Evolutionary conservation across 2,888 invertebrate genomes (phyloP).

Genomic region (Elysia crispata): DNA sequence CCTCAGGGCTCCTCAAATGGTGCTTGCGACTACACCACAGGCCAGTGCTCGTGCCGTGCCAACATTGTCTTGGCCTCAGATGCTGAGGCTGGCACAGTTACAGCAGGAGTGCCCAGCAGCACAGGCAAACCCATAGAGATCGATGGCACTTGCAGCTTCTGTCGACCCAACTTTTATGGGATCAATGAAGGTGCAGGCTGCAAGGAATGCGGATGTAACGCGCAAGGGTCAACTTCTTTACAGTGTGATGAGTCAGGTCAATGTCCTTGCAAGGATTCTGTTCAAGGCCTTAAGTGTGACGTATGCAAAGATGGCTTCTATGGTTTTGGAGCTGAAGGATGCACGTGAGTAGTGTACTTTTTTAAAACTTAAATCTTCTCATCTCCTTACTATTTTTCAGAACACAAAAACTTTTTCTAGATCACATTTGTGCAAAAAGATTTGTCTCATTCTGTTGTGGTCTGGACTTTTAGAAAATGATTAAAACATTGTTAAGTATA

Average conservation of each 20-base stretch:
- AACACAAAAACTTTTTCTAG: no score
- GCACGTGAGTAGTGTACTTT: constrained; percentile 30
- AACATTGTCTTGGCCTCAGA: constrained; percentile 62
- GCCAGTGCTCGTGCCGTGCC: constrained; percentile 87
- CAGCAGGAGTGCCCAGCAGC: neutral
- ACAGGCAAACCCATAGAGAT: neutral
- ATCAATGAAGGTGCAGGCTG: constrained; percentile 41
- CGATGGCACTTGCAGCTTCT: constrained; percentile 57
- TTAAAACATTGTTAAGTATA: no score
- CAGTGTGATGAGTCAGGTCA: constrained; percentile 58
- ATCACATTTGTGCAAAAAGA: no score
- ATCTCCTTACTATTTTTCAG: neutral
- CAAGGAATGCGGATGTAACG: constrained; percentile 54
- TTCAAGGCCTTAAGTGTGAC: constrained; percentile 61
- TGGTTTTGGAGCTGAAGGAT: constrained; percentile 56
- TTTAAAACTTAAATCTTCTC: no score
- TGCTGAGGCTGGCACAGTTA: neutral
- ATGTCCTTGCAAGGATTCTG: constrained; percentile 65
- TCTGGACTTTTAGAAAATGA: no score
- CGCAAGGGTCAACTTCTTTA: constrained; percentile 52
- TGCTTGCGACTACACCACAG: constrained; percentile 82
- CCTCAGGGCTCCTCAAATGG: constrained; percentile 81
- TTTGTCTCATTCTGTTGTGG: no score
- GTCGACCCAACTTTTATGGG: constrained; percentile 58
- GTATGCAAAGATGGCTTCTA: constrained; percentile 62